Percentiles rank a stretch among this genome's conserved stretches.
Evolutionary conservation across 2,888 invertebrate species (phyloP).

Genomic region (Petrophora chlorosata): DNA sequence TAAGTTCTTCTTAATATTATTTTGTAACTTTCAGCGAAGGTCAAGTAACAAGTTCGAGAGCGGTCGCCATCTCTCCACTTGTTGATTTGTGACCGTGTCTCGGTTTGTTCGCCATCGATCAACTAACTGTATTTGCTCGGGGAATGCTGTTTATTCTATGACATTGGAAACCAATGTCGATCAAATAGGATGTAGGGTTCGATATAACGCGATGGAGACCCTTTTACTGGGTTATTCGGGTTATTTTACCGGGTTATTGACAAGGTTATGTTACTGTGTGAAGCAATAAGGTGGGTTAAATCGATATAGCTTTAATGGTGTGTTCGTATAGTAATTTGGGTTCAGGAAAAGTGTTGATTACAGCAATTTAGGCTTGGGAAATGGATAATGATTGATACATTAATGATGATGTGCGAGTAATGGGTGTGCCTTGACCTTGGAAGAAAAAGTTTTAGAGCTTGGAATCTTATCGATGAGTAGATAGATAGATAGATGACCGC

Average conservation of each 20-base stretch:
- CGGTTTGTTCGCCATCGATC: slow-evolving; percentile 13
- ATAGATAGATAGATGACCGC: too few relatives aligned
- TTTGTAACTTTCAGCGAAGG: too few relatives aligned
- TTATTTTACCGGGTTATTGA: too few relatives aligned
- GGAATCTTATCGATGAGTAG: too few relatives aligned
- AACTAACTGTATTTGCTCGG: slow-evolving; percentile 12
- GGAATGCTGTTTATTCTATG: slow-evolving; percentile 11
- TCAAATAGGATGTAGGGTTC: slow-evolving; percentile 1
- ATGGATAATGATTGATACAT: neutral
- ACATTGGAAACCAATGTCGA: slow-evolving; percentile 12
- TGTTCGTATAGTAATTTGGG: too few relatives aligned
- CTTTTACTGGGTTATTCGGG: neutral
- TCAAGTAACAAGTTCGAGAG: neutral
- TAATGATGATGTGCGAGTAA: neutral
- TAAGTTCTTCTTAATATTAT: too few relatives aligned
- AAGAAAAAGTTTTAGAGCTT: neutral
- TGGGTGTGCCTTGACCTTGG: neutral
- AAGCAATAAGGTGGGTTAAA: neutral
- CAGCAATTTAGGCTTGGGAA: neutral
- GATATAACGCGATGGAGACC: neutral
- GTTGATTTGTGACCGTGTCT: slow-evolving; percentile 9
- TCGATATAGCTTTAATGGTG: neutral
- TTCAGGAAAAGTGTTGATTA: slow-evolving; percentile 1
- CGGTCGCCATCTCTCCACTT: neutral
- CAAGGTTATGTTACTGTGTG: too few relatives aligned